These are phyloP conservation scores for Thereuonema tuberculata DNA, from an alignment of 1,140 invertebrate genomes.

Conservation along the genomic window DNA sequence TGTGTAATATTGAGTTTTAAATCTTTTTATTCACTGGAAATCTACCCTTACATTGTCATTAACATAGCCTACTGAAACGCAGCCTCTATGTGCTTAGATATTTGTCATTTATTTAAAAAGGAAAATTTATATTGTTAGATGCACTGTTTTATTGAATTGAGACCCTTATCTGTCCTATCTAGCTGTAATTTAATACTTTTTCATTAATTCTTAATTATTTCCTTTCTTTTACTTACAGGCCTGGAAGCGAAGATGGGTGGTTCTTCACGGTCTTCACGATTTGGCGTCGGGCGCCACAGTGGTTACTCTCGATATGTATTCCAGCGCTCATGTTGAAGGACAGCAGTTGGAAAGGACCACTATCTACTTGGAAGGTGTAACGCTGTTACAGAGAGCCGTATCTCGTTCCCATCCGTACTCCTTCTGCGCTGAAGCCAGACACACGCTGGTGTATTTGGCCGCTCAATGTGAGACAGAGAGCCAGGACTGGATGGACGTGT, in stretches of 20 bases:
- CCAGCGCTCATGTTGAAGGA: not conserved
- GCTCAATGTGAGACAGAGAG: constrained; percentile 1
- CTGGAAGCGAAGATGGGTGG: constrained; percentile 10
- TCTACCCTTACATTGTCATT: too few relatives aligned
- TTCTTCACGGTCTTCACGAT: constrained; percentile 1
- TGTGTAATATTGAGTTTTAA: too few relatives aligned
- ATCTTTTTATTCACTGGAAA: too few relatives aligned
- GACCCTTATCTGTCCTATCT: too few relatives aligned
- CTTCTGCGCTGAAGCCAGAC: constrained; percentile 4
- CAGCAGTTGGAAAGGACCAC: constrained; percentile 9
- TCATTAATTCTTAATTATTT: too few relatives aligned
- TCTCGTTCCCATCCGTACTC: constrained; percentile 7
- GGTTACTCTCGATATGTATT: constrained; percentile 10
- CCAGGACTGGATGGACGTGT: constrained; percentile 6
- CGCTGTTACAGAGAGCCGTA: not conserved
- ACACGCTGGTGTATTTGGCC: constrained; percentile 2
- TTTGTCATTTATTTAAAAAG: too few relatives aligned
- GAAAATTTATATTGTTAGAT: too few relatives aligned
- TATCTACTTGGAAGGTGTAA: constrained; percentile 9
- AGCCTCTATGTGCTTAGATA: too few relatives aligned
- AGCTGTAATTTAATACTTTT: too few relatives aligned
- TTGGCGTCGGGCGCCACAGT: not conserved
- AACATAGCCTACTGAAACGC: too few relatives aligned
- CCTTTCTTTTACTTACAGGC: too few relatives aligned
- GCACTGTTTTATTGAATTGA: too few relatives aligned